phyloP scores from a whole-genome alignment of 2,888 invertebrate species.

The Xanthia togata region DNA sequence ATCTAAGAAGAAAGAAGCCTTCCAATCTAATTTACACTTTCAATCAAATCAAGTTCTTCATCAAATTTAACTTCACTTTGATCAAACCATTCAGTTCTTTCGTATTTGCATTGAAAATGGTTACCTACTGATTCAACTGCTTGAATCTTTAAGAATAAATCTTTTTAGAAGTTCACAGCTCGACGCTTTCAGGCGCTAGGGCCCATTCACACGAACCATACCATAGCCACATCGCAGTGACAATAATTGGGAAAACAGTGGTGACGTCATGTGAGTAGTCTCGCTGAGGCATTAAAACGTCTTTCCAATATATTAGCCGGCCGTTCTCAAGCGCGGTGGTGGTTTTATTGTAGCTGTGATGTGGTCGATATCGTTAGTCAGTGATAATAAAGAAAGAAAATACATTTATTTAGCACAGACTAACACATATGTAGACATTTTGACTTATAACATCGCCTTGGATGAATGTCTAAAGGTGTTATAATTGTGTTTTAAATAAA shows the following conservation, averaged over 20 bases:
- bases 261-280: not conserved
- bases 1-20: constrained; percentile 23
- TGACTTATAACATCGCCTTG: too few species aligned
- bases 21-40: constrained; percentile 27
- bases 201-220: not conserved
- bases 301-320: not conserved
- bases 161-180: constrained; percentile 21
- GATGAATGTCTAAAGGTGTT: too few species aligned
- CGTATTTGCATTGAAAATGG: constrained; percentile 38
- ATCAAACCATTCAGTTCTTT: constrained; percentile 37
- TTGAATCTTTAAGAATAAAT: constrained; percentile 24
- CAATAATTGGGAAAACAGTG: not conserved
- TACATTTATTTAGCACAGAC: too few species aligned
- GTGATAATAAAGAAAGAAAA: too few species aligned
- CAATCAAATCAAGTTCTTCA: constrained; percentile 35
- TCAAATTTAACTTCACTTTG: constrained; percentile 22
- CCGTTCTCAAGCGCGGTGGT: not conserved
- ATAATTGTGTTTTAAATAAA: too few species aligned
- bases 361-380: not conserved
- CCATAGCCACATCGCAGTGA: not conserved
- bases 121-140: constrained; percentile 2
- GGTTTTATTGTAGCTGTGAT: too few species aligned
- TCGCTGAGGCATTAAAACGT: not conserved
- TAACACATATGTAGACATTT: too few species aligned
- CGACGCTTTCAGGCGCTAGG: not conserved